Evolutionary conservation across 2,888 invertebrate genomes (phyloP).

Genomic region (Drosophila kambysellisi): DNA sequence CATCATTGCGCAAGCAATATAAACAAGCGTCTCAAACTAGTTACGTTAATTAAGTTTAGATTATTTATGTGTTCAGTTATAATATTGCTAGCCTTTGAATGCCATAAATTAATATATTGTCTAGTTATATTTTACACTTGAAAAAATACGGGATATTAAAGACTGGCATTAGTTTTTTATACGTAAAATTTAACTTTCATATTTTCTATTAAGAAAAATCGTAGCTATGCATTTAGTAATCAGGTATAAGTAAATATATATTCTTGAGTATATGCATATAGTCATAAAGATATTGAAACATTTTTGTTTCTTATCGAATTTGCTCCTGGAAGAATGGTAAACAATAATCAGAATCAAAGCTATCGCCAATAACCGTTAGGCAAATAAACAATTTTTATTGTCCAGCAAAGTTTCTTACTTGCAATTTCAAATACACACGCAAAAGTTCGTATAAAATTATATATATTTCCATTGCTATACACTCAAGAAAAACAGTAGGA

Average conservation of each 20-base stretch:
- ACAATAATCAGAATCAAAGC: slow-evolving; percentile 11
- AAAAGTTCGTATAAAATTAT: neutral
- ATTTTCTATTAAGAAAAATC: neutral
- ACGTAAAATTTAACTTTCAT: neutral
- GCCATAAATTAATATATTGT: neutral
- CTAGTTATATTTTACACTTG: neutral
- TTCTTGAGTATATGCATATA: neutral
- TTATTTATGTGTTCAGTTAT: slow-evolving; percentile 5
- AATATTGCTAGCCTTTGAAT: neutral
- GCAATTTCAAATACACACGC: neutral
- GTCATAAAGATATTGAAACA: slow-evolving; percentile 42
- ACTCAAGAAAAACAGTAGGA: neutral
- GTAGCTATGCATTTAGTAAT: neutral
- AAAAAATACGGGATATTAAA: neutral
- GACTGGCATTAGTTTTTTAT: neutral
- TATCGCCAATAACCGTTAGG: neutral
- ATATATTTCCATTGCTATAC: neutral
- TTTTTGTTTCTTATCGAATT: slow-evolving; percentile 22
- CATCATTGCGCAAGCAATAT: slow-evolving; percentile 10
- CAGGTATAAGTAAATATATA: neutral
- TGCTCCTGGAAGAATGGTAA: neutral
- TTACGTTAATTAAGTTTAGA: slow-evolving; percentile 9
- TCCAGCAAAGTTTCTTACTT: neutral
- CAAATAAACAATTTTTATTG: neutral
- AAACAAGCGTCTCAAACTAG: slow-evolving; percentile 4